phyloP scores from a whole-genome alignment of 2,113 vertebrate species.

The Cettia cetti region DNA sequence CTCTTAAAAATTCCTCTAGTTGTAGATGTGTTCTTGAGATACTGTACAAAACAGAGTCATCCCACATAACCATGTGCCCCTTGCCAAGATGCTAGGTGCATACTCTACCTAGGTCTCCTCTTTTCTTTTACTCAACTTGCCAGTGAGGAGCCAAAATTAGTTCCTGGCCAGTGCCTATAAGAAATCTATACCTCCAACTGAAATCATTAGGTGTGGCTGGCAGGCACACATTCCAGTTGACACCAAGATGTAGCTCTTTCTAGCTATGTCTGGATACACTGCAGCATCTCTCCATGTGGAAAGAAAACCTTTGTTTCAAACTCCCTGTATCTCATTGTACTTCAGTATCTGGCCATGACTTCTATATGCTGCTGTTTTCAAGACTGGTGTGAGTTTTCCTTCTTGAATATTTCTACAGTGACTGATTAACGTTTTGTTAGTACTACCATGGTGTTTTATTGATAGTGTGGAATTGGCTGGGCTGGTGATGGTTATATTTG shows the following conservation, averaged over 20 bases:
- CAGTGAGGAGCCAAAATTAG: neutral
- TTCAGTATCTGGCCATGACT: neutral
- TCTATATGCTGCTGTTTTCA: neutral
- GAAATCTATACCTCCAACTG: neutral
- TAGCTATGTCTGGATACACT: neutral
- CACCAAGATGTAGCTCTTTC: neutral
- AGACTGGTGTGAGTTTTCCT: neutral
- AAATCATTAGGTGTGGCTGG: neutral
- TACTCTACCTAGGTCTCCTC: neutral
- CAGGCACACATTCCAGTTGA: neutral
- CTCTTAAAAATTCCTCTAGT: neutral
- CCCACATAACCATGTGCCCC: neutral
- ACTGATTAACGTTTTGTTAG: neutral
- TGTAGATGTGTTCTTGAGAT: neutral
- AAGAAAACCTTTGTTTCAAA: neutral
- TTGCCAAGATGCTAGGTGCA: neutral
- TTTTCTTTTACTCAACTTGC: neutral
- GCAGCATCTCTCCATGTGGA: neutral
- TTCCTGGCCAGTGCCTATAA: neutral
- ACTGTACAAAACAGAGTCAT: neutral
- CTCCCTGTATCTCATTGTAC: neutral
- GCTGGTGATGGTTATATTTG: slow-evolving; percentile 93
- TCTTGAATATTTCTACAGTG: neutral
- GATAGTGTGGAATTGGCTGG: slow-evolving; percentile 91
- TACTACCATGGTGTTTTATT: slow-evolving; percentile 11